phyloP scores from a whole-genome alignment of 2,888 invertebrate species.

The Tetrapedia diversipes region DNA sequence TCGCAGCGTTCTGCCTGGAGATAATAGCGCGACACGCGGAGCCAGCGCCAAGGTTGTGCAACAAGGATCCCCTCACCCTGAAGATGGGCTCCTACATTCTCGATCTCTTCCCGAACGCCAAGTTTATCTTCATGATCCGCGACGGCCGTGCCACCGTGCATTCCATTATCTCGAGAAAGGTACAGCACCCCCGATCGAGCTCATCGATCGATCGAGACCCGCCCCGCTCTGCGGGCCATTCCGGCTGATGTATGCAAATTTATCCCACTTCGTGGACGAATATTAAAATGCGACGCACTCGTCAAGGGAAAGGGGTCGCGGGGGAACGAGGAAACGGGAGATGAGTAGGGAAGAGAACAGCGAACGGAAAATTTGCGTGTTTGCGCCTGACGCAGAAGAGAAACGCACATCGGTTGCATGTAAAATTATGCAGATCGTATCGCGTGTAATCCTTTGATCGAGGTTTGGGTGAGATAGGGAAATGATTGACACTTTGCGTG shows the following conservation, averaged over 20 bases:
- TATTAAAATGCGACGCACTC: slow-evolving; percentile 45
- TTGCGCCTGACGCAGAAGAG: slow-evolving; percentile 13
- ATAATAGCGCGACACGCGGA: slow-evolving; percentile 98
- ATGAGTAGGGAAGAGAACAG: too few relatives aligned
- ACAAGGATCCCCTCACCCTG: slow-evolving; percentile 99
- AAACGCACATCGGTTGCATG: slow-evolving; percentile 10
- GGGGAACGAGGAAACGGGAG: neutral
- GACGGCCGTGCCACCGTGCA: slow-evolving; percentile 99
- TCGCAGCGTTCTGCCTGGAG: slow-evolving; percentile 98
- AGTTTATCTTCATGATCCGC: slow-evolving; percentile 98
- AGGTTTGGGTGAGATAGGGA: too few relatives aligned
- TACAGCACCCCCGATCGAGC: slow-evolving; percentile 78
- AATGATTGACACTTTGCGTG: too few relatives aligned
- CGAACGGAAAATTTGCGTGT: slow-evolving; percentile 31
- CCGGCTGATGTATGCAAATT: slow-evolving; percentile 50
- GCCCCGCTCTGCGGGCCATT: neutral
- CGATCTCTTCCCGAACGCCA: slow-evolving; percentile 97
- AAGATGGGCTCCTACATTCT: slow-evolving; percentile 98
- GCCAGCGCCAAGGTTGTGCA: slow-evolving; percentile 96
- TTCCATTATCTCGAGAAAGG: slow-evolving; percentile 98
- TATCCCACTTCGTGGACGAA: slow-evolving; percentile 39
- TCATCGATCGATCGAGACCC: neutral
- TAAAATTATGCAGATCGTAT: slow-evolving; percentile 27
- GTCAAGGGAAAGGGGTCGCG: neutral
- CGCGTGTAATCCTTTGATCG: too few relatives aligned